Conservation (phyloP, 2,888 invertebrate genomes). For the Calliscelio sp. region DNA sequence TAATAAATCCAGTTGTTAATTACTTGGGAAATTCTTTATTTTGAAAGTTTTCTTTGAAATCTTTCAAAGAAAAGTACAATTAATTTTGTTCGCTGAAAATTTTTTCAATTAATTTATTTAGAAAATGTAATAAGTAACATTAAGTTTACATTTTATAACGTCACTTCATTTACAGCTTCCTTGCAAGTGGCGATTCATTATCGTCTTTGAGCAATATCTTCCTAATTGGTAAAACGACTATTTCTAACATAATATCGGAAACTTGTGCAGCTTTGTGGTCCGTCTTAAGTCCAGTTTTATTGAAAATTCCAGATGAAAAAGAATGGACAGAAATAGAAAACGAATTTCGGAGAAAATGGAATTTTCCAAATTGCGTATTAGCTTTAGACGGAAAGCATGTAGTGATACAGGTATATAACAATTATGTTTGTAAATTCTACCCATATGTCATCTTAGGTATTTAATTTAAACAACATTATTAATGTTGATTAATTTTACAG, state of each 20-base stretch:
- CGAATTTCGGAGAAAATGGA: slow-evolving; percentile 26
- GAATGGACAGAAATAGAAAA: background rate
- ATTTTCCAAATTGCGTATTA: slow-evolving; percentile 24
- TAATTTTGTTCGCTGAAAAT: no score
- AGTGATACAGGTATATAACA: background rate
- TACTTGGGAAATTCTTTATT: no score
- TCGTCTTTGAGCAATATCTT: background rate
- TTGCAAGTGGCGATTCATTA: background rate
- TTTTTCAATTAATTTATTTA: no score
- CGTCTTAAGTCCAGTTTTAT: slow-evolving; percentile 8
- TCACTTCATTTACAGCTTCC: no score
- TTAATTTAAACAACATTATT: no score
- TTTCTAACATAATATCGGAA: slow-evolving; percentile 7
- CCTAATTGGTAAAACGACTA: background rate
- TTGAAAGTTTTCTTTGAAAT: no score
- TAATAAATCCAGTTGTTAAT: no score
- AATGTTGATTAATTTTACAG: background rate
- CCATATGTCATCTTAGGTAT: no score
- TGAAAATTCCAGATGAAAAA: background rate
- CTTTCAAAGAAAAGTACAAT: no score
- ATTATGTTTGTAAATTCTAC: no score
- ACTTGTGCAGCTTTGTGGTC: slow-evolving; percentile 20
- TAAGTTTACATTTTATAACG: no score
- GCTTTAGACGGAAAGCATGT: slow-evolving; percentile 30
- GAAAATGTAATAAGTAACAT: no score